These are phyloP conservation scores for Adelphocoris suturalis DNA, from an alignment of 2,888 invertebrate genomes.

Conservation along the genomic window DNA sequence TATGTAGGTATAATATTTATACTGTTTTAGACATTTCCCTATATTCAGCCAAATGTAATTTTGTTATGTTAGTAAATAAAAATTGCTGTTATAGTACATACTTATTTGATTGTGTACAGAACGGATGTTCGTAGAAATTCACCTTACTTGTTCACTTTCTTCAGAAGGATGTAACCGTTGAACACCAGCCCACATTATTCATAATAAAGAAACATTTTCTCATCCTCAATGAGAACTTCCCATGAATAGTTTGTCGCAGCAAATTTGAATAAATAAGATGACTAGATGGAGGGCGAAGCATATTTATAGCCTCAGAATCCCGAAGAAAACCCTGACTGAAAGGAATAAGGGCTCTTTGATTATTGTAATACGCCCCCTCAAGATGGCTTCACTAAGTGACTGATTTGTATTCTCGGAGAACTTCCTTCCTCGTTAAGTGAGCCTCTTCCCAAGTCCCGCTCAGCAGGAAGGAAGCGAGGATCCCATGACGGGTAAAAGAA, in stretches of 20 bases:
- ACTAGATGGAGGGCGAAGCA: not conserved
- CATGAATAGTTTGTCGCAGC: not conserved
- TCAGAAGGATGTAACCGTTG: no score
- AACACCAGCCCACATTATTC: no score
- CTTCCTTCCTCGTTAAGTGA: slow-evolving; percentile 64
- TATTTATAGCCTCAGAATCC: slow-evolving; percentile 39
- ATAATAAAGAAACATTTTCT: no score
- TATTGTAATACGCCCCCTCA: slow-evolving; percentile 63
- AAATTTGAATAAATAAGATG: slow-evolving; percentile 18
- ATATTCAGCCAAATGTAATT: no score
- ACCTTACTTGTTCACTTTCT: no score
- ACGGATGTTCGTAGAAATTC: no score
- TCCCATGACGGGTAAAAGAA: not conserved
- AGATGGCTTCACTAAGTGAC: slow-evolving; percentile 70
- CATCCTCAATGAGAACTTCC: slow-evolving; percentile 1
- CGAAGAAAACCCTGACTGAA: slow-evolving; percentile 14
- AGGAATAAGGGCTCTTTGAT: slow-evolving; percentile 20
- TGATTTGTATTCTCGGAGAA: slow-evolving; percentile 66
- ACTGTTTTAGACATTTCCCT: no score
- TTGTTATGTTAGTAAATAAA: no score
- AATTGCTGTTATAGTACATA: no score
- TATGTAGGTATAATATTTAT: no score
- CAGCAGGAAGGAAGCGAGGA: slow-evolving; percentile 1
- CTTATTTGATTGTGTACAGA: no score
- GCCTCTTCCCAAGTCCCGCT: slow-evolving; percentile 3